Conservation (phyloP, 2,113 vertebrate species). For the Rynchops niger region DNA sequence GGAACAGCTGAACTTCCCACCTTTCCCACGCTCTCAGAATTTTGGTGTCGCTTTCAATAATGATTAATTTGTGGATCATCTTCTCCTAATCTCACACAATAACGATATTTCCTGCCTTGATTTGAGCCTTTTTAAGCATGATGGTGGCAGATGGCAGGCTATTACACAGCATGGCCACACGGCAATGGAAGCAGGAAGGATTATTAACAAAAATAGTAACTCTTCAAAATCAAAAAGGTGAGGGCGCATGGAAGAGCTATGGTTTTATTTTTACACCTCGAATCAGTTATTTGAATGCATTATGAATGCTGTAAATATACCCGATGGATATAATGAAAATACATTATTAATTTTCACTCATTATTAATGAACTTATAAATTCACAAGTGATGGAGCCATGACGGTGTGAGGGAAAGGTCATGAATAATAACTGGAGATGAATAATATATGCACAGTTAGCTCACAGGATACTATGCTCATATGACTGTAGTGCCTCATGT, state of each 20-base stretch:
- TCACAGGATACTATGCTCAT: constrained; percentile 48
- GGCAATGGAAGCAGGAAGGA: constrained; percentile 21
- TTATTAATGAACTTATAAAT: constrained; percentile 70
- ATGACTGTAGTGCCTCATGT: constrained; percentile 48
- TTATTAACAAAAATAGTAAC: constrained; percentile 22
- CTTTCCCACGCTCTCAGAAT: background rate
- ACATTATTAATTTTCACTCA: constrained; percentile 69
- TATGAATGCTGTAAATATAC: constrained; percentile 67
- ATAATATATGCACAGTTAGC: constrained; percentile 65
- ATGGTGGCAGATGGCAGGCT: constrained; percentile 45
- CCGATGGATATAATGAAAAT: constrained; percentile 53
- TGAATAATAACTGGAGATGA: constrained; percentile 65
- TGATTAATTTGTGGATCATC: constrained; percentile 10
- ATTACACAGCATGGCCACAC: background rate
- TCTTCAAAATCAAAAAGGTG: constrained; percentile 45
- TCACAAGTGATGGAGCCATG: constrained; percentile 49
- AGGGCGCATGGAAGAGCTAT: background rate
- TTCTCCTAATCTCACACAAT: constrained; percentile 5
- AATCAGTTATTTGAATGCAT: constrained; percentile 57
- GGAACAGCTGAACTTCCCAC: background rate
- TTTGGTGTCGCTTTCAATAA: background rate
- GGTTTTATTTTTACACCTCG: constrained; percentile 46
- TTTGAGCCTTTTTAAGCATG: constrained; percentile 16
- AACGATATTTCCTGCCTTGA: background rate
- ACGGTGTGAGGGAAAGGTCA: constrained; percentile 25